These are phyloP conservation scores for Alligator mississippiensis DNA, from an alignment of 2,113 vertebrate genomes.

Conservation along the genomic window DNA sequence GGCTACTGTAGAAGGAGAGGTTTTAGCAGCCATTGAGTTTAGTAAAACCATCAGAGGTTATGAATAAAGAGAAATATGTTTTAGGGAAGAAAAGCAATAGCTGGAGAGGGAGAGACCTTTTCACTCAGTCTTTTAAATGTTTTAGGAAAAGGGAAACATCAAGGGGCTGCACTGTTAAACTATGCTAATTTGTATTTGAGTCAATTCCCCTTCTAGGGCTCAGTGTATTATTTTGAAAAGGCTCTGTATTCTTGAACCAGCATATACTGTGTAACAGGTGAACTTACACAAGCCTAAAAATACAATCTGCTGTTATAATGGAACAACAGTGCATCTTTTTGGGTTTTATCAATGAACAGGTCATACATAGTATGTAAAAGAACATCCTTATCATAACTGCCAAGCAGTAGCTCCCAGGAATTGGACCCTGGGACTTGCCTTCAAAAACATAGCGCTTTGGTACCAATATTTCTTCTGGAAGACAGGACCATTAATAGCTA, in stretches of 20 bases:
- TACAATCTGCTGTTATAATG: neutral
- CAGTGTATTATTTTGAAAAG: rapidly evolving
- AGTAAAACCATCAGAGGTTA: neutral
- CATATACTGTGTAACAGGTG: rapidly evolving
- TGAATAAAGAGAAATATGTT: neutral
- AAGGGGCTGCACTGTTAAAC: neutral
- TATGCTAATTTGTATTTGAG: neutral
- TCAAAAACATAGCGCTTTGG: neutral
- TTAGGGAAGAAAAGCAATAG: neutral
- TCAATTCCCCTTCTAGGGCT: neutral
- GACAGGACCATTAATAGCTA: no score
- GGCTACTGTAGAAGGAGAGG: neutral
- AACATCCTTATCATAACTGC: neutral
- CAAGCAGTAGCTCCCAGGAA: neutral
- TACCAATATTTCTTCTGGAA: rapidly evolving
- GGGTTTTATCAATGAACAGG: neutral
- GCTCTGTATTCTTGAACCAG: neutral
- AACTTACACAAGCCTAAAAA: neutral
- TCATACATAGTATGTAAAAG: neutral
- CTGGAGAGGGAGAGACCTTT: neutral
- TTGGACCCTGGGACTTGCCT: neutral
- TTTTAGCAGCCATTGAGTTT: rapidly evolving
- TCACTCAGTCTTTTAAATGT: neutral
- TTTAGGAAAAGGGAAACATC: neutral
- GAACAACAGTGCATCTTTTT: neutral